A percentile compares a stretch with the other conserved stretches of the same genome.
These are phyloP conservation scores for Sinelater perroti DNA, from an alignment of 2,888 invertebrate species.

Conservation along the genomic window DNA sequence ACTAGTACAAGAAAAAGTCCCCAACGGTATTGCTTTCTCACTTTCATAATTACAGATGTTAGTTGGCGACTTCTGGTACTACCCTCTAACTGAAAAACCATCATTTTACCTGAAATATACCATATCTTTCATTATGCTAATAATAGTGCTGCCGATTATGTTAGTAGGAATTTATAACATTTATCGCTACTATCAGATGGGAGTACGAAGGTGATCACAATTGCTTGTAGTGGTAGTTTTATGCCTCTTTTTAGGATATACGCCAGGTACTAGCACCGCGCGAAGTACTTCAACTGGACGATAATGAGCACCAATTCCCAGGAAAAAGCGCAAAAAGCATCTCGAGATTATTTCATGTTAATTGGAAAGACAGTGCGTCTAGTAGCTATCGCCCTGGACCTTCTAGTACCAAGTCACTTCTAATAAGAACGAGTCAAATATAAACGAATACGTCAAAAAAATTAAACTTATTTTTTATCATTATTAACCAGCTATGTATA, in stretches of 20 bases:
- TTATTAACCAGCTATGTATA: no score
- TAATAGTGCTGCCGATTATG: slow-evolving; percentile 9
- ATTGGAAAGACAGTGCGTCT: no score
- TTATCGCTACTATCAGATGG: no score
- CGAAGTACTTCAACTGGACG: slow-evolving; percentile 14
- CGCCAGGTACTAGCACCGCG: slow-evolving; percentile 1
- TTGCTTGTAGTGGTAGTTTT: neutral
- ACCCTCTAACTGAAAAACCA: neutral
- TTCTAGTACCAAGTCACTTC: no score
- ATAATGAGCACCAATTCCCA: neutral
- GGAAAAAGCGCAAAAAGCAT: no score
- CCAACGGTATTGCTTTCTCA: neutral
- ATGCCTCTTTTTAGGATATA: neutral
- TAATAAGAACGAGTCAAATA: no score
- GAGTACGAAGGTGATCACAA: neutral
- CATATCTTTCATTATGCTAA: neutral
- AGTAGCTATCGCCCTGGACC: no score
- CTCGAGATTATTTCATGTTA: no score
- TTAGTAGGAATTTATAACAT: slow-evolving; percentile 5
- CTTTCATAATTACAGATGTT: neutral
- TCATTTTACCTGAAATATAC: neutral
- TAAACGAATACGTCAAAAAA: no score
- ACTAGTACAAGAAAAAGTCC: slow-evolving; percentile 30
- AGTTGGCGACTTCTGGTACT: neutral
- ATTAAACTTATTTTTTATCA: no score